Conservation (phyloP, 2,888 invertebrate species). For the Sylvicola cinctus region DNA sequence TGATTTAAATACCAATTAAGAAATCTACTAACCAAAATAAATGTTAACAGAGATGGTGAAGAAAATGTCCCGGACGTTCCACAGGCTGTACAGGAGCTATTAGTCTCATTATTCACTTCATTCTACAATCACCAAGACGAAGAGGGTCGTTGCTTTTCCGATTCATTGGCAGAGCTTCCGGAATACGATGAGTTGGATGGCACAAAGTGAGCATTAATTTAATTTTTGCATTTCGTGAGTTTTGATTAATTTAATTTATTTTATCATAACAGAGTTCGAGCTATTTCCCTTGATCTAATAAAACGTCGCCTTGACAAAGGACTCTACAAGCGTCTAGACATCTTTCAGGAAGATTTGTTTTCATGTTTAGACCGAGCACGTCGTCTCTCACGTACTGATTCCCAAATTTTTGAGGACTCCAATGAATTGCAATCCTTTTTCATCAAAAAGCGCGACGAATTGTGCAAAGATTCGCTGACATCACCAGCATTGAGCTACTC, state of each 20-base stretch:
- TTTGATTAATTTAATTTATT: slow-evolving; percentile 6
- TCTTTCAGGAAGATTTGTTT: slow-evolving; percentile 94
- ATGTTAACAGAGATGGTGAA: slow-evolving; percentile 37
- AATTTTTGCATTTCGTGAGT: slow-evolving; percentile 5
- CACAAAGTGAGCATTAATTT: slow-evolving; percentile 29
- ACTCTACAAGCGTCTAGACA: slow-evolving; percentile 78
- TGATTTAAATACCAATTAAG: too few species aligned
- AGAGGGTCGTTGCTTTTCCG: slow-evolving; percentile 89
- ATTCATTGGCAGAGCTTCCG: slow-evolving; percentile 83
- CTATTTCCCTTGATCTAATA: slow-evolving; percentile 77
- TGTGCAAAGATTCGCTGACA: slow-evolving; percentile 60
- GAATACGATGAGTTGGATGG: slow-evolving; percentile 64
- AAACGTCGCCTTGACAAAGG: slow-evolving; percentile 83
- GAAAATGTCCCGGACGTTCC: slow-evolving; percentile 79
- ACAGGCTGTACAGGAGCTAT: slow-evolving; percentile 74
- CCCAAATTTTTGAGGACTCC: slow-evolving; percentile 89
- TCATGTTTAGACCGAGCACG: slow-evolving; percentile 79
- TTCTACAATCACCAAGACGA: slow-evolving; percentile 94
- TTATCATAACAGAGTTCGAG: slow-evolving; percentile 38
- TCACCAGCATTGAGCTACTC: slow-evolving; percentile 77
- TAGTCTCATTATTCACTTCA: slow-evolving; percentile 77
- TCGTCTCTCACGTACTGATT: slow-evolving; percentile 72
- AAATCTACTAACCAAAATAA: slow-evolving; percentile 8
- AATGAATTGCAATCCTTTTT: slow-evolving; percentile 83
- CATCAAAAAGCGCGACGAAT: slow-evolving; percentile 48